Evolutionary conservation across 2,113 vertebrate species (phyloP).

Genomic region (Chamaetylas fuelleborni): DNA sequence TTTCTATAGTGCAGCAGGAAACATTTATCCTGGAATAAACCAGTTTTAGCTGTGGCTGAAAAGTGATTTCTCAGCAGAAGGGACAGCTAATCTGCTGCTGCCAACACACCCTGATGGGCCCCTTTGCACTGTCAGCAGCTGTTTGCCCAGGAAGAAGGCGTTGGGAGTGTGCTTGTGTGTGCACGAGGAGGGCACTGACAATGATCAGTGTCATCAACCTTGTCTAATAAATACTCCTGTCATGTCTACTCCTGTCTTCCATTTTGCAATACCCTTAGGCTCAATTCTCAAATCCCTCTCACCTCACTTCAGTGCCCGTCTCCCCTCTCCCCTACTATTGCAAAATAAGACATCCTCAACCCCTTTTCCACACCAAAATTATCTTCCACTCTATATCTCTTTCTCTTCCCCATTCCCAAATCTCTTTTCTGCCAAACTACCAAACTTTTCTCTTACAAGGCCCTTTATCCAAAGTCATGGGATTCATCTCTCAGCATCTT

Average conservation of each 20-base stretch:
- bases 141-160: not conserved
- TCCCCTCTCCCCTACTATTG: not conserved
- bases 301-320: not conserved
- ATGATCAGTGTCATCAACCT: not conserved
- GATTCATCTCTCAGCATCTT: not conserved
- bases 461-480: not conserved
- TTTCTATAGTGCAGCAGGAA: not conserved
- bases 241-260: not conserved
- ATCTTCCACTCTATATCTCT: not conserved
- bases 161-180: not conserved
- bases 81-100: not conserved
- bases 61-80: not conserved
- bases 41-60: not conserved
- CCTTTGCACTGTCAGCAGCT: not conserved
- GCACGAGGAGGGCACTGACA: not conserved
- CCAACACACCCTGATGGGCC: not conserved
- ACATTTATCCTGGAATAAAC: not conserved
- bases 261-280: constrained; percentile 12
- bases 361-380: not conserved
- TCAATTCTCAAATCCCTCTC: not conserved
- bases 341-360: not conserved
- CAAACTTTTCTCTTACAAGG: not conserved
- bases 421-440: not conserved
- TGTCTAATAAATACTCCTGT: not conserved
- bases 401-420: not conserved